Percentiles rank a stretch among this genome's conserved stretches.
Conservation (phyloP, 2,113 vertebrate species). For the Coreoperca whiteheadi region DNA sequence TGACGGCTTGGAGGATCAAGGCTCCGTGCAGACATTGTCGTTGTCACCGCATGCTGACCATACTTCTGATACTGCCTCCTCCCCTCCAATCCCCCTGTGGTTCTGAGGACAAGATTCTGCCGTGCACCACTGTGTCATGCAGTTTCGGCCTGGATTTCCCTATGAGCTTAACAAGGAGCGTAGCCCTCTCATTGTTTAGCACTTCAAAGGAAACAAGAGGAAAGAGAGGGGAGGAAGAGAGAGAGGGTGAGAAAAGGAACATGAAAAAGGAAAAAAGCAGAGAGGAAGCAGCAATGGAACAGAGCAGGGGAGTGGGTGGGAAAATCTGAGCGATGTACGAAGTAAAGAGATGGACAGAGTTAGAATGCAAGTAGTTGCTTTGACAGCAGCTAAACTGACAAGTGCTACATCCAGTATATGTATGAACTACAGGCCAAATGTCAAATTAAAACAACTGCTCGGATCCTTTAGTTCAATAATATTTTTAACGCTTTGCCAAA, state of each 20-base stretch:
- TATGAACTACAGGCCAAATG: constrained; percentile 1
- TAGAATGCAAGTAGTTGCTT: constrained; percentile 56
- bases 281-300: constrained; percentile 39
- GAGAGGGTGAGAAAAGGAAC: constrained; percentile 32
- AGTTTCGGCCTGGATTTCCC: constrained; percentile 64
- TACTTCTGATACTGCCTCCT: constrained; percentile 47
- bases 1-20: constrained; percentile 52
- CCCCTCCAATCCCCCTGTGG: constrained; percentile 32
- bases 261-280: constrained; percentile 39
- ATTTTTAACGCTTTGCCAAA: constrained; percentile 7
- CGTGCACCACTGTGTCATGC: constrained; percentile 53
- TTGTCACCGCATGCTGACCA: constrained; percentile 40
- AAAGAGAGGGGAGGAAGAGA: constrained; percentile 21
- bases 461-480: neutral
- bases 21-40: constrained; percentile 38
- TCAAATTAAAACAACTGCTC: constrained; percentile 25
- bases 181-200: constrained; percentile 77
- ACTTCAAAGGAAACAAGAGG: constrained; percentile 77
- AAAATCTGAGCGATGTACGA: constrained; percentile 27
- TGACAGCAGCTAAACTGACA: constrained; percentile 53
- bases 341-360: constrained; percentile 9
- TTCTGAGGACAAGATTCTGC: constrained; percentile 57
- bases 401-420: constrained; percentile 12
- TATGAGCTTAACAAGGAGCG: constrained; percentile 63
- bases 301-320: constrained; percentile 12